Evolutionary conservation across 2,113 vertebrate species (phyloP), one percentile per base, ranked within the genome.

Genomic region (Coptodon rendalli): DNA sequence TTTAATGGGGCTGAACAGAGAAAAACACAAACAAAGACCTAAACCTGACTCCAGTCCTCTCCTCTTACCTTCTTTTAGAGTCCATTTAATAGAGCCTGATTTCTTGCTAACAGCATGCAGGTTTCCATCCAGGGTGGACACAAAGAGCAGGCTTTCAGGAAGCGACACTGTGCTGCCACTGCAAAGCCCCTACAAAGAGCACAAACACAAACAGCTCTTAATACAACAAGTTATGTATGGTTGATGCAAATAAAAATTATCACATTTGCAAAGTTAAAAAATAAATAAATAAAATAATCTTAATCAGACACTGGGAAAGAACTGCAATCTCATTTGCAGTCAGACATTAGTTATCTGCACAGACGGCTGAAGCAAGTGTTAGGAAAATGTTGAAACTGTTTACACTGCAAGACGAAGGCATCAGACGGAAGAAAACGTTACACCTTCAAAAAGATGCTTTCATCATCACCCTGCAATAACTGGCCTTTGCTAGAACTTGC

Each of bases 31-130:
- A 84, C 63, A 61, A 71, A 40, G 54, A 68, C 29, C n/a, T 59
- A 27, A 52, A 52, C 56, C 71, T 6, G 14, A 59, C 48, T 52
- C 36, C 3, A 11, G 12, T 34, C 38, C 6, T 79, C 66, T 87
- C 36, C 73, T 81, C 94, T 96, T 96, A 99, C 98, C 98, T 98
- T 99, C 98, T 96, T 99, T 99, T 92, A 99, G 96, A 85, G 98
- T 99, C 99, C 99, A 99, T 82, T 98, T 99, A 95, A 99, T 99
- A 1, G 97, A 96, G 87, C 99, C 99, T 0, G 98, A 99, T 87
- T 97, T 97, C 96, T 98, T 99, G 97, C 97, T 99, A 91, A 99
- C 98, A 2, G 99, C 99, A 1, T 99, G 98, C 73, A 99, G 95
- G 88, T 97, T 99, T 57, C 99, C 99, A 86, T 99, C 99, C 91